A percentile compares a stretch with the other conserved stretches of the same genome.
phyloP scores from a whole-genome alignment of 1,140 invertebrate genomes.

The Aphelinus atriplicis region DNA sequence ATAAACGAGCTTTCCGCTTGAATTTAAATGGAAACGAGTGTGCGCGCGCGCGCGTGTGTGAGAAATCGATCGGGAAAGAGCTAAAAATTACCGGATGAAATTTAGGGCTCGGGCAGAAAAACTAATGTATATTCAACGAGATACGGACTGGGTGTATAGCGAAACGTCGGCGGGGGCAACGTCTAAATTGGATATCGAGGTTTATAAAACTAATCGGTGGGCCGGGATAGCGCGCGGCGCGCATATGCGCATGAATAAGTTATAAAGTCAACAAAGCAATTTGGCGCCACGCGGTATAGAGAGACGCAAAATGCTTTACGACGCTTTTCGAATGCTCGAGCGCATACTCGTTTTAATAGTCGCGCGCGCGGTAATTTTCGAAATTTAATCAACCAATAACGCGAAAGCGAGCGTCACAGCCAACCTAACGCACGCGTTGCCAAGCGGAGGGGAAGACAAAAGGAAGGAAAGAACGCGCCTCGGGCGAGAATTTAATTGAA shows the following conservation, averaged over 20 bases:
- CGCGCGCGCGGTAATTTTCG: no score
- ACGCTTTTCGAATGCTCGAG: neutral
- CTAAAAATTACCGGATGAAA: neutral
- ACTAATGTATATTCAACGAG: no score
- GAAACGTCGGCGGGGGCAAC: neutral
- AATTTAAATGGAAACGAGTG: constrained; percentile 30
- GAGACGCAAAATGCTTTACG: neutral
- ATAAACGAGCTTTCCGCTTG: neutral
- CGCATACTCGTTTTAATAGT: no score
- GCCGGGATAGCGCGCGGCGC: neutral
- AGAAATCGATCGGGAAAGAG: neutral
- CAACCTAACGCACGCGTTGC: no score
- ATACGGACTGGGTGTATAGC: neutral
- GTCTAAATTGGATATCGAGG: neutral
- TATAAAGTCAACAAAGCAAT: constrained; percentile 16
- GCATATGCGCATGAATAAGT: constrained; percentile 8
- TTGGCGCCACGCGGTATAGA: neutral
- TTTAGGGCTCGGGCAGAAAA: no score
- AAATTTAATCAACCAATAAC: no score
- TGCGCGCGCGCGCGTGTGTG: neutral
- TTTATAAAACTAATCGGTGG: constrained; percentile 18
- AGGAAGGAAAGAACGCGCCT: no score
- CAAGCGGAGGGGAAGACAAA: no score
- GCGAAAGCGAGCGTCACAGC: no score
- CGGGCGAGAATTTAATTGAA: neutral